Conservation (phyloP, 2,888 invertebrate genomes). For the Brachyptera putata region DNA sequence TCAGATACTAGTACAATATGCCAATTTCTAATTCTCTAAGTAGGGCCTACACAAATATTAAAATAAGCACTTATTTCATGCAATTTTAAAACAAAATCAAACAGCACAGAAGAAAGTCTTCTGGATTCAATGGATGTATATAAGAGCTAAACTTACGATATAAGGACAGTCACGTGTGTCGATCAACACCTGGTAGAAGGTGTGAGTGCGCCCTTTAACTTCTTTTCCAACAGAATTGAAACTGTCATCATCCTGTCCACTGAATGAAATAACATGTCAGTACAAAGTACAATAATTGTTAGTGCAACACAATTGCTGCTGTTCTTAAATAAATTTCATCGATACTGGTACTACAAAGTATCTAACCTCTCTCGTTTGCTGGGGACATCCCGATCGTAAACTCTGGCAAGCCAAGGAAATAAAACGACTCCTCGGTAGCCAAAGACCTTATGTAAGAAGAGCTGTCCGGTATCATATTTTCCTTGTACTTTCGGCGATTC, state of each 20-base stretch:
- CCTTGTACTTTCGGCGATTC: conserved; percentile 81
- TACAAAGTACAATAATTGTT: conserved; percentile 1
- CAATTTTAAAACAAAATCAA: no score
- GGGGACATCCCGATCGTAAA: conserved; percentile 88
- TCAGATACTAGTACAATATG: no score
- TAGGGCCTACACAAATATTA: no score
- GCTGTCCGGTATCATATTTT: conserved; percentile 93
- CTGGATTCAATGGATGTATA: background rate
- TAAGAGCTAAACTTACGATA: conserved; percentile 65
- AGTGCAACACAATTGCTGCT: background rate
- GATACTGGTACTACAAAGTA: background rate
- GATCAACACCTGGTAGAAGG: conserved; percentile 96
- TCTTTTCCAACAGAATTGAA: conserved; percentile 65
- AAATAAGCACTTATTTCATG: no score
- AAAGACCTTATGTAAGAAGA: conserved; percentile 94
- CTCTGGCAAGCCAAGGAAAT: conserved; percentile 94
- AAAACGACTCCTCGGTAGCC: conserved; percentile 95
- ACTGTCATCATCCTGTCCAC: conserved; percentile 40
- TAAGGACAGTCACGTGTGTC: conserved; percentile 95
- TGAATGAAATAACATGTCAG: background rate
- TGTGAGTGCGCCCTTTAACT: conserved; percentile 85
- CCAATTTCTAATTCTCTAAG: no score
- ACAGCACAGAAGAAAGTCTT: background rate
- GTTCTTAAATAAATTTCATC: background rate
- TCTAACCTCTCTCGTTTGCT: conserved; percentile 56